Evolutionary conservation across 2,888 invertebrate genomes (phyloP).

Genomic region (Phasia obesa): DNA sequence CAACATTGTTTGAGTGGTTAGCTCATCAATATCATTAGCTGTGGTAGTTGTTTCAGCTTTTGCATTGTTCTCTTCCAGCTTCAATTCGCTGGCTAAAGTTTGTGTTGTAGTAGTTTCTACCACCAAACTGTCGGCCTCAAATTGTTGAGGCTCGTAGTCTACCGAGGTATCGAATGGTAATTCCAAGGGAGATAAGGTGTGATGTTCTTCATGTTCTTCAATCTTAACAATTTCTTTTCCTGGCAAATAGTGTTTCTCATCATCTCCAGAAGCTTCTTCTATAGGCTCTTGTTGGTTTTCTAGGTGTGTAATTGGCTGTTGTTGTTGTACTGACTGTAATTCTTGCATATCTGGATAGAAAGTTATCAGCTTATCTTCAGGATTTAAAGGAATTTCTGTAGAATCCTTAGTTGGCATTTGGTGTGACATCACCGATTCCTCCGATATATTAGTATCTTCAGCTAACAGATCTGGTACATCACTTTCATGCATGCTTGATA

Average conservation of each 20-base stretch:
- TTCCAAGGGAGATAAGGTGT: conserved; percentile 77
- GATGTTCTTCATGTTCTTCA: conserved; percentile 66
- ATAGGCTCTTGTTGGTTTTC: conserved; percentile 20
- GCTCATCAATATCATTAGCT: conserved; percentile 78
- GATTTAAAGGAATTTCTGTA: conserved; percentile 54
- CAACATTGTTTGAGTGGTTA: conserved; percentile 82
- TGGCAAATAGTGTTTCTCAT: background rate
- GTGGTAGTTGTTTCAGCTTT: conserved; percentile 76
- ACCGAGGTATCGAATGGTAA: conserved; percentile 77
- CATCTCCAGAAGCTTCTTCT: conserved; percentile 44
- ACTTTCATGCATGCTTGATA: conserved; percentile 46
- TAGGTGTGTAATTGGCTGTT: conserved; percentile 27
- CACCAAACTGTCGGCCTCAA: conserved; percentile 79
- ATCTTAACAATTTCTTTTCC: background rate
- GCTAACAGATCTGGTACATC: conserved; percentile 67
- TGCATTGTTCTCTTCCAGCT: conserved; percentile 38
- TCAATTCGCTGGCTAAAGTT: conserved; percentile 23
- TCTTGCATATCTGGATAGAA: conserved; percentile 74
- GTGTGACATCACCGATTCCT: conserved; percentile 66
- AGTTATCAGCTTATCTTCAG: conserved; percentile 73
- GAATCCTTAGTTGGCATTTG: conserved; percentile 59
- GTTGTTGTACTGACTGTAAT: conserved; percentile 44
- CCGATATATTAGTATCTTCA: conserved; percentile 68
- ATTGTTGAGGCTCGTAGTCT: conserved; percentile 75
- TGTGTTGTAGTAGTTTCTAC: conserved; percentile 78